Evolutionary conservation across 2,888 invertebrate genomes (phyloP), one percentile per base, ranked within the genome.

Genomic region (Rambutsinella grinnellia): DNA sequence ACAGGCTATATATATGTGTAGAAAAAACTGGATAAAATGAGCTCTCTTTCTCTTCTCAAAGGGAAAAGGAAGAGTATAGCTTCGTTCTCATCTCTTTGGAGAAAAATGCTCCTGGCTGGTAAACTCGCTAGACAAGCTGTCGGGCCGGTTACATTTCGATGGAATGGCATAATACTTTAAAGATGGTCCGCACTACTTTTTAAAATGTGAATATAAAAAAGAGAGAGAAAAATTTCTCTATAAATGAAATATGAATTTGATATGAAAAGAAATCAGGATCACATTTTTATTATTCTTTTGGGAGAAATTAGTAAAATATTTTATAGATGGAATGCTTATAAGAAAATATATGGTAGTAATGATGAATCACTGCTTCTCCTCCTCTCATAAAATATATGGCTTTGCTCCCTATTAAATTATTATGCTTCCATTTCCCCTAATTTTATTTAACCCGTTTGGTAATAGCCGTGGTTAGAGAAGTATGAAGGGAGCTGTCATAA

Each of bases 71-170:
- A 36, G 36, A 36, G 13, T 8, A 36, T 36, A 8, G 13, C 13
- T 36, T 36, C 13, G 36, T 36, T 36, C 36, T 36, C 36, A 36
- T 13, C 13, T 36, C 36, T 36, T 36, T 13, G 36, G 36, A 36
- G 36, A 36, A 36, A 13, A 36, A 36, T 62, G 5, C 63, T 65
- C 21, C 63, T 53, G 63, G 63, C 54, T 53, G n/a, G 2, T 46
- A 72, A 65, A 72, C 72, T 66, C 54, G 62, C 74, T 62, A 74
- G 74, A 74, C 74, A 74, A 74, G 74, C 74, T 67, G 74, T 74
- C 74, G 74, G 74, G 74, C 67, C 67, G 74, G 67, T 65, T 36
- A 13, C 36, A n/a, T n/a, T n/a, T 36, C 36, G 36, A 36, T 36
- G 36, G 36, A 36, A 36, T 36, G 36, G 36, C 13, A 21, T 13